Evolutionary conservation across 2,113 vertebrate genomes (phyloP).

Genomic region (Cavia aperea): DNA sequence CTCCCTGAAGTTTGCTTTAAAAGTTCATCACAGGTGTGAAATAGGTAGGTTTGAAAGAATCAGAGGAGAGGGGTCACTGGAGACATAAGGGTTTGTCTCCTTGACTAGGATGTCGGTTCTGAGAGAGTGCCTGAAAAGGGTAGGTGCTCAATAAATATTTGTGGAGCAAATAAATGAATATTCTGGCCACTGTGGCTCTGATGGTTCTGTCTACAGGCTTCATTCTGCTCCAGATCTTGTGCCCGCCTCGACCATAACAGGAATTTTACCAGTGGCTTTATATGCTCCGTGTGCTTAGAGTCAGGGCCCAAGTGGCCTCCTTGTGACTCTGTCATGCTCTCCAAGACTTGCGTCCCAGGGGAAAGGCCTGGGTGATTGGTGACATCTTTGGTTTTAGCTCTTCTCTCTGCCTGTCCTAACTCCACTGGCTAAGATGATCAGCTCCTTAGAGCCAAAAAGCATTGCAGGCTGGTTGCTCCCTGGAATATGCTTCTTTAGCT

Average conservation of each 20-base stretch:
- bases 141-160: not conserved
- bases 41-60: not conserved
- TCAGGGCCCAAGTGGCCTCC: not conserved
- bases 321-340: not conserved
- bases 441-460: not conserved
- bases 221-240: not conserved
- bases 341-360: not conserved
- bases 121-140: not conserved
- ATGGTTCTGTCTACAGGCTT: not conserved
- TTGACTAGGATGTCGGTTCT: not conserved
- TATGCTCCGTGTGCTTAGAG: not conserved
- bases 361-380: not conserved
- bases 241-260: not conserved
- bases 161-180: not conserved
- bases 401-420: not conserved
- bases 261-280: not conserved
- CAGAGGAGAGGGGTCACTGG: not conserved
- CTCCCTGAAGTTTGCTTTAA: not conserved
- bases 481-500: not conserved
- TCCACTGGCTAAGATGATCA: not conserved
- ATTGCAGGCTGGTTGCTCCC: not conserved
- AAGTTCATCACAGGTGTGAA: not conserved
- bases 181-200: not conserved
- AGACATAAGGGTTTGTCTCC: not conserved
- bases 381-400: not conserved